Conservation (phyloP, 2,888 invertebrate genomes). For the Bellardia bayeri region DNA sequence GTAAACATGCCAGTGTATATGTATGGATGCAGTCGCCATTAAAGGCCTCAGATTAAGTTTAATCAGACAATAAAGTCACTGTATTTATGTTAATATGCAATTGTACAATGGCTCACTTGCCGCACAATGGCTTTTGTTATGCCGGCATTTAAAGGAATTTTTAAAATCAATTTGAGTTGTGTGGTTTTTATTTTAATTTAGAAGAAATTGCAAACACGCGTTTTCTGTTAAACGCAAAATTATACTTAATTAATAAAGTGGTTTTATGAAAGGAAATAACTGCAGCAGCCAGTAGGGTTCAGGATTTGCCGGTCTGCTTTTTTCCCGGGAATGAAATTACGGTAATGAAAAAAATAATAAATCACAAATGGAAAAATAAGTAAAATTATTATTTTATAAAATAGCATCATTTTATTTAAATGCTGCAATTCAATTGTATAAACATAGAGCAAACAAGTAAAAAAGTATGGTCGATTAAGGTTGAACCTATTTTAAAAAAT, state of each 20-base stretch:
- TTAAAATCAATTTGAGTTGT: constrained; percentile 65
- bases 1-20: constrained; percentile 16
- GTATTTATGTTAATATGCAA: constrained; percentile 58
- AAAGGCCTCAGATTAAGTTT: constrained; percentile 53
- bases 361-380: too few species aligned
- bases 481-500: too few species aligned
- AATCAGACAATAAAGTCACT: constrained; percentile 70
- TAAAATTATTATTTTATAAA: too few species aligned
- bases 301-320: too few species aligned
- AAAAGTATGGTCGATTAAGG: too few species aligned
- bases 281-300: too few species aligned
- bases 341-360: too few species aligned
- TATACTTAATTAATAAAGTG: constrained; percentile 59
- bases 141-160: constrained; percentile 67
- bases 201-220: constrained; percentile 61
- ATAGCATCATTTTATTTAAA: too few species aligned
- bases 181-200: constrained; percentile 59
- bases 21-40: constrained; percentile 22
- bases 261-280: neutral
- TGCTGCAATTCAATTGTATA: too few species aligned
- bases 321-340: too few species aligned
- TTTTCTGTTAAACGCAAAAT: constrained; percentile 62
- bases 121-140: constrained; percentile 49
- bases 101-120: constrained; percentile 43
- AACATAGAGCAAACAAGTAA: too few species aligned